Evolutionary conservation across 2,113 vertebrate genomes (phyloP).

Genomic region (Indicator indicator): DNA sequence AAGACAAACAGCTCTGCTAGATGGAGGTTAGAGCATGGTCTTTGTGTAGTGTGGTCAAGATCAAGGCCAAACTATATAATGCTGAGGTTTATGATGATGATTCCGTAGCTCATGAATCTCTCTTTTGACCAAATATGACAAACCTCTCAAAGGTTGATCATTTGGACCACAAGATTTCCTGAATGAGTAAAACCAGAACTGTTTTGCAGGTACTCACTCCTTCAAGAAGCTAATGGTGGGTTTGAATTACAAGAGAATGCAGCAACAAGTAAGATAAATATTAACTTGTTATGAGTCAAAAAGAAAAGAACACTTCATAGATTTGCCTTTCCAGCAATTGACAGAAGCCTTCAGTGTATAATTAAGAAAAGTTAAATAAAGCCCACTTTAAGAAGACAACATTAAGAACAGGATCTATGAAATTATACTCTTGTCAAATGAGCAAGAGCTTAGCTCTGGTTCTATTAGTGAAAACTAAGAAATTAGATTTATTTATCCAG

Average conservation of each 20-base stretch:
- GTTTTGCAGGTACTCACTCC: background rate
- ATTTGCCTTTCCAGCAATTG: background rate
- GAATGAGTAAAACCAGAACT: background rate
- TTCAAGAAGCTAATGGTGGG: background rate
- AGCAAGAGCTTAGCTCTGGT: slow-evolving; percentile 28
- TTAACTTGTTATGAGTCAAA: background rate
- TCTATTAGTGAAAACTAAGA: slow-evolving; percentile 5
- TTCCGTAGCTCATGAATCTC: no score
- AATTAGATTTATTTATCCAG: slow-evolving; percentile 23
- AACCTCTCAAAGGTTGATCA: no score
- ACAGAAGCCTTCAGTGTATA: background rate
- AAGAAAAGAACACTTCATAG: background rate
- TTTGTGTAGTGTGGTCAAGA: no score
- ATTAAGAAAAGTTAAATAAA: slow-evolving; percentile 46
- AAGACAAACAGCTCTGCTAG: background rate
- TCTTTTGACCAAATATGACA: no score
- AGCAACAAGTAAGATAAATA: background rate
- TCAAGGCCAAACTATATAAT: no score
- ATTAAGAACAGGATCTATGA: slow-evolving; percentile 35
- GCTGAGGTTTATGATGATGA: no score
- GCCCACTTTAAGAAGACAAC: background rate
- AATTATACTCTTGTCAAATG: slow-evolving; percentile 9
- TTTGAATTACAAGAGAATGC: background rate
- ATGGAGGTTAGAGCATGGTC: background rate
- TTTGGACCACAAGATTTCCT: background rate